Evolutionary conservation across 2,113 vertebrate genomes (phyloP).

Genomic region (Sturnus vulgaris): DNA sequence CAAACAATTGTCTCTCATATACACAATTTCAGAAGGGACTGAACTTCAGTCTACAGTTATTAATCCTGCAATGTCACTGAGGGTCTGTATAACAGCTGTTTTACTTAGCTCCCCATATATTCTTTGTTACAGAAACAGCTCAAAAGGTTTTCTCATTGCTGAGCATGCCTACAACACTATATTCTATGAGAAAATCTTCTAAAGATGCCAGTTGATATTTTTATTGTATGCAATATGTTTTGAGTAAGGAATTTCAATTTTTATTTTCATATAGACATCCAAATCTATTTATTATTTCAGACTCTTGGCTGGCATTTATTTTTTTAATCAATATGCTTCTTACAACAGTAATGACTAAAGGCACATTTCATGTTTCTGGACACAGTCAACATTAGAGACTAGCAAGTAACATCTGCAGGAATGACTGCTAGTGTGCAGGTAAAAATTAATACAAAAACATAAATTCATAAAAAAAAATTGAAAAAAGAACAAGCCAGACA

Average conservation of each 20-base stretch:
- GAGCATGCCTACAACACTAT: background rate
- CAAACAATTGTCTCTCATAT: background rate
- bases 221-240: background rate
- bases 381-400: background rate
- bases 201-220: background rate
- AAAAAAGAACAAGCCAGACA: background rate
- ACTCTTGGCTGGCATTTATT: background rate
- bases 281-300: background rate
- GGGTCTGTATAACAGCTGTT: background rate
- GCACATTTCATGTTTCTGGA: background rate
- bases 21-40: conserved; percentile 26
- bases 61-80: conserved; percentile 12
- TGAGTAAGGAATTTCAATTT: background rate
- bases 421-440: background rate
- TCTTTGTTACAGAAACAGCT: background rate
- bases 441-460: background rate
- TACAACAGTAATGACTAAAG: background rate
- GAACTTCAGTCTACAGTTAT: conserved; percentile 45
- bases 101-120: background rate
- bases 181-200: background rate
- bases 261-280: background rate
- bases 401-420: background rate
- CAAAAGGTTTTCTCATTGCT: background rate
- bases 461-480: background rate
- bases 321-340: background rate